A percentile compares a stretch with the other conserved stretches of the same genome.
Conservation (phyloP, 2,888 invertebrate species). For the Drosophila robusta region DNA sequence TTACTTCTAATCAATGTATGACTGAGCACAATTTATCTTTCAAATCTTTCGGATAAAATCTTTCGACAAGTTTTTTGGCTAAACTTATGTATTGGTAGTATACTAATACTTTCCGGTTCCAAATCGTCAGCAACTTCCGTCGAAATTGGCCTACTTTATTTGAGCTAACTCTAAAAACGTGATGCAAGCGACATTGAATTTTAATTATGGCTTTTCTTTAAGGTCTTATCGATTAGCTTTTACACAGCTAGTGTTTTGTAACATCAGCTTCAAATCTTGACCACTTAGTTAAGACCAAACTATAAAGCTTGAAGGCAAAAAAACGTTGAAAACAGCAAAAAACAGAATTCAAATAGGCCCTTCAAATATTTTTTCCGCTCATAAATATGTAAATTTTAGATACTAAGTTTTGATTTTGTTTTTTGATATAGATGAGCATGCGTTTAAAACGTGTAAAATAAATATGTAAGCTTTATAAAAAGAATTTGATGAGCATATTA, state of each 20-base stretch:
- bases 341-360: not conserved
- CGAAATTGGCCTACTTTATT: conserved; percentile 29
- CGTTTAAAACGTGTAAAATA: not conserved
- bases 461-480: conserved; percentile 20
- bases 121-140: conserved; percentile 18
- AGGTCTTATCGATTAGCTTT: conserved; percentile 44
- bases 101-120: conserved; percentile 11
- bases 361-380: conserved; percentile 14
- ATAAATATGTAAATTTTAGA: conserved; percentile 36
- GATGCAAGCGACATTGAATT: conserved; percentile 60
- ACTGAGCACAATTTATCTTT: not conserved
- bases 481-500: conserved; percentile 8
- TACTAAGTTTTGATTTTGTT: conserved; percentile 7
- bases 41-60: not conserved
- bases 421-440: conserved; percentile 11
- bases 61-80: not conserved
- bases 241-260: conserved; percentile 31
- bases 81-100: not conserved
- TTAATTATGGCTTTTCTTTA: conserved; percentile 63
- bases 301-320: conserved; percentile 14
- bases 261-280: conserved; percentile 3
- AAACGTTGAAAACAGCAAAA: conserved; percentile 3
- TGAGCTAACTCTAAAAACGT: conserved; percentile 9
- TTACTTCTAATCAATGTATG: not conserved
- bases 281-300: conserved; percentile 1